Evolutionary conservation across 2,888 invertebrate species (phyloP), one percentile per base, ranked within the genome.

Genomic region (Eutolmus rufibarbis): DNA sequence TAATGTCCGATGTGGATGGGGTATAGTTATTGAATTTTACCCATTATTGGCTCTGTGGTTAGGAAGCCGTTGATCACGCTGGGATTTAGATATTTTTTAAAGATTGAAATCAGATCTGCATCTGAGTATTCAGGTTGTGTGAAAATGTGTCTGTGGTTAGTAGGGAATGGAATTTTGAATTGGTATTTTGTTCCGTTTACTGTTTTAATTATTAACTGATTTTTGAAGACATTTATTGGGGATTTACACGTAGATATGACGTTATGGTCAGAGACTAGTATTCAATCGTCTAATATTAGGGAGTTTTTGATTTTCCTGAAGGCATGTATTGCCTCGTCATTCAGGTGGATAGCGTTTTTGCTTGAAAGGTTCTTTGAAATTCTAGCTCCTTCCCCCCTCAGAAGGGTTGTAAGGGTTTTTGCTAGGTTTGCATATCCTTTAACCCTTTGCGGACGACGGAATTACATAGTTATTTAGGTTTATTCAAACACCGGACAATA

Each of bases 291-390:
- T 51, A 87, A 87, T 31, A 84, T 74, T 34, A 87, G 86, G 46
- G 88, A 78, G 43, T 86, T 84, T 84, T 85, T 88, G 8, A 89
- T 34, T 40, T 82, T 88, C 16, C 86, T 66, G 46, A 88, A 82
- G 9, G 89, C 76, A 74, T 88, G 43, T 7, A 88, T 82, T 74
- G 77, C 78, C 12, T 76, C 66, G 40, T 86, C 82, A 43, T 88
- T 46, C 5, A 88, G 66, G 3, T 74, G 34, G 12, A 89, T 79
- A 40, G 31, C 5, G 14, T 76, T 84, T 40, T 87, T 88, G 12
- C 86, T 76, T 56, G 77, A 89, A 66, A 87, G 66, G 12, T 85
- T 86, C 86, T 88, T 87, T 57, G 88, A 86, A 46, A 87, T 85
- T 31, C 87, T 77, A 51, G 86, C 86, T 66, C 31, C 31, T 31